Evolutionary conservation across 2,888 invertebrate genomes (phyloP), one percentile per base, ranked within the genome.

Genomic region (Leptarthrus brevirostris): DNA sequence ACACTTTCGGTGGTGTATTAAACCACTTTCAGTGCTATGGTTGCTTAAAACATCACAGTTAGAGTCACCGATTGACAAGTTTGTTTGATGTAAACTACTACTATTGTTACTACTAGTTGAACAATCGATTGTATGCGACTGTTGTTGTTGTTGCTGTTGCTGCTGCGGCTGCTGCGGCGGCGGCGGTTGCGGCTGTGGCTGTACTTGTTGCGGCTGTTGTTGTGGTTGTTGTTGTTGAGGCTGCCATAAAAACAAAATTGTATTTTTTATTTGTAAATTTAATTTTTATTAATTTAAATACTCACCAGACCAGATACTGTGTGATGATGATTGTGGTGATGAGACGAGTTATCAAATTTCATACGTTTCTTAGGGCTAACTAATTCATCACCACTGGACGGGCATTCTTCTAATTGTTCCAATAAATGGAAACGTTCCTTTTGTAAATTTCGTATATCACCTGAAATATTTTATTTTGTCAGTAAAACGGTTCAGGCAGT

Each of bases 361-460:
- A 88, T 85, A 75, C 90, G 87, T 82, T 91, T 91, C 81, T 90
- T 90, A 75, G 90, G 89, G 79, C 89, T 88, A 77, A 89, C 87
- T 79, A 88, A 81, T 81, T 91, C 91, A 83, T 91, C 91, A 76
- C 90, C 90, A 81, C 90, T 90, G 82, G 90, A 90, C 79, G 89
- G 89, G 86, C 90, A 90, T 80, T 91, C 91, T 81, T 90, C 90
- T 80, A 90, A 87, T 82, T 91, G 90, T 82, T 91, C 91, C 78
- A 91, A 85, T 74, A 91, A 86, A 81, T 90, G 90, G 61, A 90
- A 90, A 66, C 91, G 87, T 81, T 91, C 91, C 81, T 91, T 91
- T 82, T 91, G 91, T 78, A 91, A 86, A 80, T 89, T 88, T 79
- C 90, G 86, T 79, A 91, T 90, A 83, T 91, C 91, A 76, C 83